Evolutionary conservation across 2,113 vertebrate species (phyloP).

Genomic region (Macroglossus sobrinus): DNA sequence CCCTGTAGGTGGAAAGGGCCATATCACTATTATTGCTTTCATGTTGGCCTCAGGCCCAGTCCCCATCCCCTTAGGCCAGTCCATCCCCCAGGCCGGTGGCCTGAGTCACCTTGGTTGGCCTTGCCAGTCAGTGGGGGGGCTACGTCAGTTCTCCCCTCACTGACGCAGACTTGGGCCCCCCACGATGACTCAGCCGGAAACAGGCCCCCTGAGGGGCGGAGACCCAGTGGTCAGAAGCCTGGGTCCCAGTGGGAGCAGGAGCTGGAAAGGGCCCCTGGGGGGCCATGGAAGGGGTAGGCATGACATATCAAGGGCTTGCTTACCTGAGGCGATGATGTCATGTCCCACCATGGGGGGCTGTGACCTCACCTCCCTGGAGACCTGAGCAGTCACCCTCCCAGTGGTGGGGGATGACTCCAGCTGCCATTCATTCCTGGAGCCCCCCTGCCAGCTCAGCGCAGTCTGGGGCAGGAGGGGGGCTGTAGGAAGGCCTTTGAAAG

Average conservation of each 20-base stretch:
- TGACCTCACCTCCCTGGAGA: constrained; percentile 69
- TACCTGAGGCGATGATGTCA: constrained; percentile 73
- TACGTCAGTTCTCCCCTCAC: constrained; percentile 70
- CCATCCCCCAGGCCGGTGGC: constrained; percentile 65
- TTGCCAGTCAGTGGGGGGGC: constrained; percentile 34
- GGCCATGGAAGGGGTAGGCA: constrained; percentile 30
- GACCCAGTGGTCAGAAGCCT: constrained; percentile 65
- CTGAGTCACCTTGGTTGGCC: constrained; percentile 76
- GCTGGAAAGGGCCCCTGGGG: constrained; percentile 44
- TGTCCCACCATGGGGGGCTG: constrained; percentile 61
- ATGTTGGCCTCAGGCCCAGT: constrained; percentile 8
- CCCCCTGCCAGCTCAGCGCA: background rate
- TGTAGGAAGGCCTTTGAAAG: background rate
- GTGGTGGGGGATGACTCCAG: background rate
- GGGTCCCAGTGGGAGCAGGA: constrained; percentile 19
- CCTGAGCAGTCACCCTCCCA: background rate
- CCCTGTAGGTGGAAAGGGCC: background rate
- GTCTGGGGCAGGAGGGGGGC: background rate
- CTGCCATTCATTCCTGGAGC: background rate
- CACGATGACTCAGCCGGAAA: constrained; percentile 77
- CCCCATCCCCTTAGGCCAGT: background rate
- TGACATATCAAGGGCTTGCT: background rate
- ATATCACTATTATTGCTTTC: background rate
- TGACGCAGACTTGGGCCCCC: constrained; percentile 74
- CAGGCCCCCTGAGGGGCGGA: constrained; percentile 69